Percentiles rank a stretch among this genome's conserved stretches.
Conservation (phyloP, 2,888 invertebrate species). For the Plebejus melissa region DNA sequence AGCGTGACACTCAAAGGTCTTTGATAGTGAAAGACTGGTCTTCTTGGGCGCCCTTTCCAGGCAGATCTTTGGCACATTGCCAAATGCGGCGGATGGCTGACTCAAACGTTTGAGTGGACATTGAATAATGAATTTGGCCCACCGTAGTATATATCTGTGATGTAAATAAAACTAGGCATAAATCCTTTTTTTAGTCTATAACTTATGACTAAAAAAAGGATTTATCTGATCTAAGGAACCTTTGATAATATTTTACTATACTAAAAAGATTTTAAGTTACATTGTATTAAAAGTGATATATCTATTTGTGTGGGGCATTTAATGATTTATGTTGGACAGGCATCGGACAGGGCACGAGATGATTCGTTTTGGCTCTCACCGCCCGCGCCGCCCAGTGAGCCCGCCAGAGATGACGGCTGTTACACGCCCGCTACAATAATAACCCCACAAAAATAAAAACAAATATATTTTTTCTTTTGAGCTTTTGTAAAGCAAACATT, state of each 20-base stretch:
- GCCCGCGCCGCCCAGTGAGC: conserved; percentile 38
- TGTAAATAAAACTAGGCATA: background rate
- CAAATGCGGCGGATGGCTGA: background rate
- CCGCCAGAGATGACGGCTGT: conserved; percentile 33
- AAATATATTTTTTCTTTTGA: conserved; percentile 12
- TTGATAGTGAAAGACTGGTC: background rate
- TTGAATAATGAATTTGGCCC: background rate
- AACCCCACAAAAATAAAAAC: conserved; percentile 44
- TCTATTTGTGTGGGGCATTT: background rate
- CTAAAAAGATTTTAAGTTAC: background rate
- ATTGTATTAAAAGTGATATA: background rate
- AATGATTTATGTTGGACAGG: conserved; percentile 10
- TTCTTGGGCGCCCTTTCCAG: background rate
- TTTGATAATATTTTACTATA: background rate
- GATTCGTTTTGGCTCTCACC: conserved; percentile 46
- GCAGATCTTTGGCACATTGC: background rate
- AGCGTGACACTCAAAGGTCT: background rate
- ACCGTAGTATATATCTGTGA: background rate
- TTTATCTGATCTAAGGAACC: no score
- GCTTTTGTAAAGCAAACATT: no score
- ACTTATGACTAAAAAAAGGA: no score
- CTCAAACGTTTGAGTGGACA: background rate
- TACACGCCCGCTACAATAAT: conserved; percentile 46
- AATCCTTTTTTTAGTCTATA: background rate
- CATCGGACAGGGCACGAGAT: conserved; percentile 38